phyloP scores from a whole-genome alignment of 2,797 vertebrate genomes.

The Champsocephalus gunnari region DNA sequence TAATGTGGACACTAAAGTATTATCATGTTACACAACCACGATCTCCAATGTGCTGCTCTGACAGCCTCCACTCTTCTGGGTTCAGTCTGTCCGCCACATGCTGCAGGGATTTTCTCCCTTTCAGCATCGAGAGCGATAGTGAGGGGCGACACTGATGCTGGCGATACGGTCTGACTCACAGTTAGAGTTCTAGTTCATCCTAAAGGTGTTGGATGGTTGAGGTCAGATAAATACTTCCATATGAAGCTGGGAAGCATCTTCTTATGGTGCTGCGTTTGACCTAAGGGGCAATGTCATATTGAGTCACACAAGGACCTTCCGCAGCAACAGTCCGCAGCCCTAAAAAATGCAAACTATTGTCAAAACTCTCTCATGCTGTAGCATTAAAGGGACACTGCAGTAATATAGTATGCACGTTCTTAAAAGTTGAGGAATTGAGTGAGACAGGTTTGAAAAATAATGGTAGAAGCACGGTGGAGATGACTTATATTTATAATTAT shows the following conservation, averaged over 20 bases:
- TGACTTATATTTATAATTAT: background rate
- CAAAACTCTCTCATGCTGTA: background rate
- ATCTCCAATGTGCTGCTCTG: background rate
- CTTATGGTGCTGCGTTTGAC: background rate
- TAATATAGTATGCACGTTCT: background rate
- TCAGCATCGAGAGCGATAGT: background rate
- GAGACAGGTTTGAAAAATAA: background rate
- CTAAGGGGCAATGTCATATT: background rate
- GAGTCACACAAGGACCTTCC: background rate
- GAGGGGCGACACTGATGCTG: background rate
- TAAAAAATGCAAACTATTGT: background rate
- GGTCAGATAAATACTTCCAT: background rate
- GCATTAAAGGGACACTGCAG: background rate
- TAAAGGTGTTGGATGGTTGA: background rate
- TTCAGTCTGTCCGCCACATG: background rate
- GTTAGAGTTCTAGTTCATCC: background rate
- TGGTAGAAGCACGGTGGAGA: background rate
- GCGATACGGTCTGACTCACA: background rate
- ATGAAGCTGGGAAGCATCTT: background rate
- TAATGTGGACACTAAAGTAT: background rate
- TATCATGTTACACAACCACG: background rate
- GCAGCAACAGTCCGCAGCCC: background rate
- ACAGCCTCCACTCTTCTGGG: background rate
- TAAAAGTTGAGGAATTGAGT: background rate
- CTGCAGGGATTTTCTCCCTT: no score